Evolutionary conservation across 2,797 vertebrate species (phyloP).

Genomic region (Catostomus latipinnis): DNA sequence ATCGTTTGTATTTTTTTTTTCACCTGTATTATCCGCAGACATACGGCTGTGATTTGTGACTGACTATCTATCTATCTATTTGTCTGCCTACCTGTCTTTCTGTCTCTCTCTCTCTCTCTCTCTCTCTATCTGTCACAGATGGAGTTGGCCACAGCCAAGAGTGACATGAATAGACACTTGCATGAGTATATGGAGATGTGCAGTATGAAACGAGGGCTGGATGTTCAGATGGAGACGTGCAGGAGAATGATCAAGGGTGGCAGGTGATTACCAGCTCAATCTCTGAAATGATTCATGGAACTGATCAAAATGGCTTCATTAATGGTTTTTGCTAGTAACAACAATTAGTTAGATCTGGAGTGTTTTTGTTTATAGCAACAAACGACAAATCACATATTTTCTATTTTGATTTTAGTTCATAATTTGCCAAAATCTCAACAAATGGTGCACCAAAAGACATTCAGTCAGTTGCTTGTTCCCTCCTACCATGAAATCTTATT

Average conservation of each 20-base stretch:
- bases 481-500: too few relatives aligned
- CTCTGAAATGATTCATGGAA: neutral
- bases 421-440: too few relatives aligned
- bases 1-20: too few relatives aligned
- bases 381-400: too few relatives aligned
- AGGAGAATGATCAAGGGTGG: conserved; percentile 94
- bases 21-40: too few relatives aligned
- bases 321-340: neutral
- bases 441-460: too few relatives aligned
- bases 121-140: conserved; percentile 70
- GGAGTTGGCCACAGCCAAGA: conserved; percentile 92
- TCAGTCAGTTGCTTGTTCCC: too few relatives aligned
- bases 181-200: conserved; percentile 98
- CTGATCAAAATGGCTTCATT: neutral
- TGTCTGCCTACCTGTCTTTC: neutral
- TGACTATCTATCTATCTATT: neutral
- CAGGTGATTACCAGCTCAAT: conserved; percentile 66
- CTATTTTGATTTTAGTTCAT: too few relatives aligned
- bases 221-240: conserved; percentile 96
- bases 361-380: too few relatives aligned
- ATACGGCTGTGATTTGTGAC: too few relatives aligned
- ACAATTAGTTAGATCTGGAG: neutral
- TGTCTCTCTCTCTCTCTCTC: neutral
- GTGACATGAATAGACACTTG: conserved; percentile 93
- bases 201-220: conserved; percentile 93